Base-by-base conservation (phyloP, 2,113 vertebrate genomes). In the Bufo bufo region DNA sequence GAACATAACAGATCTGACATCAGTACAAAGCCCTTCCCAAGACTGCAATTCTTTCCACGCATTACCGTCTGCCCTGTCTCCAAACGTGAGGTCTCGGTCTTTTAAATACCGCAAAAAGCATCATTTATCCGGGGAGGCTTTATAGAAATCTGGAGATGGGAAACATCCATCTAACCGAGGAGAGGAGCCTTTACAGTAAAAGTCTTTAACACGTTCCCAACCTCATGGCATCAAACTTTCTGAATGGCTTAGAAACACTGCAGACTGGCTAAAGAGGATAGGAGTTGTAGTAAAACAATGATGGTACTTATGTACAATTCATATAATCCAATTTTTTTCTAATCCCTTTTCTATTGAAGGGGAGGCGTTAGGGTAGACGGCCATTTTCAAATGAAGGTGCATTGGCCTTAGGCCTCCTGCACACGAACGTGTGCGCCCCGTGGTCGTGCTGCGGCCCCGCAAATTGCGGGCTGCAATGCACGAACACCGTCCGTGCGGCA, bases 1-100 rank as follows among this genome's bases (percentile, higher is more conserved):
- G 83, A 85, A 85, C 83, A 72, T 20, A 85, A 75, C 54, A 84
- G 20, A 85, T 85, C 66, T 85, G 83, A 74, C 83, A 85, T 85
- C 83, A 47, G 75, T 52, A 74, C 50, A 58, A 74, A 85, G 66
- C 16, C 17, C 43, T 75, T 85, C 83, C 83, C 83, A 43, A 45
- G 83, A 47, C 66, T 75, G 50, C 66, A 72, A 74, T 85, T 85
- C 69, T 74, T 74, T 59, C 69, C 50, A 47, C 17, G 54, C 69
- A 85, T 56, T 85, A 85, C 49, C 16, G 54, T 85, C 69, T 3
- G 7, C 69, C 50, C 66, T 20, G 69, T 20, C 52, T 85, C 52
- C 8, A 74, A 74, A 43, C 52, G 20, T 74, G 58, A 85, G 50
- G 16, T 75, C 65, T 71, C 17, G n/a, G 23, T 85, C 83, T 85